Base-by-base conservation (phyloP, 1,140 invertebrate species). In the Pemphigus obesinymphae region DNA sequence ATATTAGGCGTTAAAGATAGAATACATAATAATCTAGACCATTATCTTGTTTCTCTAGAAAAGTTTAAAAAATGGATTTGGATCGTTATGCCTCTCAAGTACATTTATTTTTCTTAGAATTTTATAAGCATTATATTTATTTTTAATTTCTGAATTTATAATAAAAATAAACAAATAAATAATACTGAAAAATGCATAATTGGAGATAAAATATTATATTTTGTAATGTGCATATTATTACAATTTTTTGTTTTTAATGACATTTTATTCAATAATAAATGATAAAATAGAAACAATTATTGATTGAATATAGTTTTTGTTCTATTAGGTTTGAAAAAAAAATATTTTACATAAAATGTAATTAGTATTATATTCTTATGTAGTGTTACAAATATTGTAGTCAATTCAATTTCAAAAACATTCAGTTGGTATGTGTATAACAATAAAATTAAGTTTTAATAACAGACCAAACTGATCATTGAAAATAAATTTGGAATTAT, bases 391-490 rank as follows among this genome's bases (percentile, higher is more conserved):
- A 15, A 73, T 68, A 20, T 48, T 73, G 7, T 50, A 73, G 43
- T 73, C 70, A 73, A 50, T 50, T 72, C 48, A 45, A 45, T 72
- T 48, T 17, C 13, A 73, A 48, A 48, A 43, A 48, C 15, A 31
- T 29, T 31, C 1, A 31, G 31, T 50, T 50, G 11, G 17, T 50
- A 40, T 70, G 17, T 23, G 37, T 66, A n/a, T 31, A 66, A 37
- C 31, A 43, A 70, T 70, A 70, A 43, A 73, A 73, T 73, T 31
- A n/a, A n/a, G n/a, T n/a, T n/a, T n/a, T n/a, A 73, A 73, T 26
- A 73, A 43, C 40, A 10, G 23, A 73, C 26, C 11, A 50, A 50
- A 31, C 8, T 73, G 43, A 29, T 55, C 13, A 40, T 11, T 72
- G 17, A 15, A 72, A 72, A 72, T 43, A 45, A 29, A 48, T 20